These are phyloP conservation scores for Trimorus sp. DNA, from an alignment of 2,888 invertebrate genomes.

Conservation along the genomic window DNA sequence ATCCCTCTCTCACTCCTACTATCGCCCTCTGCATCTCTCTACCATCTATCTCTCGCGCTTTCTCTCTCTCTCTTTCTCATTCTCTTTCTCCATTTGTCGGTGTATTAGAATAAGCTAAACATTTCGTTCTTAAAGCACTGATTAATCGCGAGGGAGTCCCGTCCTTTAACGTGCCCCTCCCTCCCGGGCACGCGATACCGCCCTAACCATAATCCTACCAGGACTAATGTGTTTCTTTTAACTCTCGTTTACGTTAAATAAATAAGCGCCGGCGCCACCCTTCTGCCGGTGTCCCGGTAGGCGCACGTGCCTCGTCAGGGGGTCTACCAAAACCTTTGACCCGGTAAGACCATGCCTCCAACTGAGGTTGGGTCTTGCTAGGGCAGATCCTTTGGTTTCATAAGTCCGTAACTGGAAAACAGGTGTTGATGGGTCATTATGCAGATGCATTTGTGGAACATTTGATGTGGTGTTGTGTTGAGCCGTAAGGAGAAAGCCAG, in stretches of 20 bases:
- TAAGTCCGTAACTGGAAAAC: too few species aligned
- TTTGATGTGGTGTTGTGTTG: too few species aligned
- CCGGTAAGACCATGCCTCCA: too few species aligned
- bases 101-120: constrained; percentile 77
- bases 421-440: too few species aligned
- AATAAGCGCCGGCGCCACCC: constrained; percentile 73
- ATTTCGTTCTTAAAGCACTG: constrained; percentile 81
- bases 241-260: constrained; percentile 61
- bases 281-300: not conserved
- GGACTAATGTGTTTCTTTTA: constrained; percentile 78
- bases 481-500: too few species aligned
- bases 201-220: constrained; percentile 80
- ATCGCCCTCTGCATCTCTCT: constrained; percentile 18
- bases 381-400: too few species aligned
- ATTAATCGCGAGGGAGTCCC: constrained; percentile 81
- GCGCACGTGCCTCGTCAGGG: not conserved
- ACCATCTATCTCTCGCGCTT: constrained; percentile 51
- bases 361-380: too few species aligned
- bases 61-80: constrained; percentile 41
- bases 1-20: constrained; percentile 56
- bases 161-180: constrained; percentile 80
- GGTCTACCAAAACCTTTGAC: too few species aligned
- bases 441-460: too few species aligned
- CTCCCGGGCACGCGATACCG: constrained; percentile 76
- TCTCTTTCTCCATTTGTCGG: constrained; percentile 29